Percentiles rank a stretch among this genome's conserved stretches.
Conservation (phyloP, 2,888 invertebrate species). For the Drosophila paucipuncta region DNA sequence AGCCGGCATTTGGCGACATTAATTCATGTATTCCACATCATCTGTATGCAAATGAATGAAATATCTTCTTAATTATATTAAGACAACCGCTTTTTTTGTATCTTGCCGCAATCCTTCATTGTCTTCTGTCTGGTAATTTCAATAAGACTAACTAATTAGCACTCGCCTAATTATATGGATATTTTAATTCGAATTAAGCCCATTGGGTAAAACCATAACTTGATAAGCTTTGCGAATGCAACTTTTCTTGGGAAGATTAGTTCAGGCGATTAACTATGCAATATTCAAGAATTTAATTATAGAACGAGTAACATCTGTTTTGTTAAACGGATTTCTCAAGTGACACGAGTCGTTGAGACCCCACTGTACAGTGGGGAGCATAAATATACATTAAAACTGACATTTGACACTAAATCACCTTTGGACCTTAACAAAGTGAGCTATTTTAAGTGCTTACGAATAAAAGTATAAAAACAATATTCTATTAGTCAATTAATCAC, state of each 20-base stretch:
- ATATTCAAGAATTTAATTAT: not conserved
- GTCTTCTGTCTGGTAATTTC: not conserved
- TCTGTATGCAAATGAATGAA: conserved; percentile 10
- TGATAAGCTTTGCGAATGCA: not conserved
- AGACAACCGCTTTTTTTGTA: not conserved
- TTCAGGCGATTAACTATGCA: not conserved
- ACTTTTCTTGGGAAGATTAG: not conserved
- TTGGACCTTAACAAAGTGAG: too few species aligned
- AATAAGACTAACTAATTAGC: not conserved
- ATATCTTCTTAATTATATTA: conserved; percentile 3
- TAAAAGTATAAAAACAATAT: not conserved
- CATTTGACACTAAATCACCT: not conserved
- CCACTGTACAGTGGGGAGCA: not conserved
- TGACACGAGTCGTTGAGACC: not conserved
- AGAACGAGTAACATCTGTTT: not conserved
- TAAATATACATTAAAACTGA: not conserved
- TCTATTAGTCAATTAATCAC: not conserved
- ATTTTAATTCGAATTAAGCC: conserved; percentile 2
- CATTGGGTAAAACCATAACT: conserved; percentile 7
- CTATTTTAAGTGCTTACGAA: not conserved
- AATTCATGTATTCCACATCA: not conserved
- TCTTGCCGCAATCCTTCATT: not conserved
- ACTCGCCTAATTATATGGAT: not conserved
- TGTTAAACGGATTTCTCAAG: not conserved
- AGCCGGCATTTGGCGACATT: conserved; percentile 44